These are phyloP conservation scores for Troglohyphantes excavatus DNA, from an alignment of 2,888 invertebrate species.

Conservation along the genomic window DNA sequence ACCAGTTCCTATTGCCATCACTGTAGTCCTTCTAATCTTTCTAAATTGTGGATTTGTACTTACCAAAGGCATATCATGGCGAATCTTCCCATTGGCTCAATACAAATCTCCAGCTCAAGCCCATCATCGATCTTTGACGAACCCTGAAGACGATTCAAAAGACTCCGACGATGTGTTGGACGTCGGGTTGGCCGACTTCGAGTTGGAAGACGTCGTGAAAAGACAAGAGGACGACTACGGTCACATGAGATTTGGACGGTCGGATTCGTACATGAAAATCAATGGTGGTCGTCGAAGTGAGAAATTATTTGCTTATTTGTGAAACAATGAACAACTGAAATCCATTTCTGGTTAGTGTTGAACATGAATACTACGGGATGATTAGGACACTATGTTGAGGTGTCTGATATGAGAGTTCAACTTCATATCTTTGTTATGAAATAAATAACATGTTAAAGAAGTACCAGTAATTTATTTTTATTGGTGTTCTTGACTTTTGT, in stretches of 20 bases:
- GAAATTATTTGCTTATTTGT: neutral
- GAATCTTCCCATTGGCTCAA: neutral
- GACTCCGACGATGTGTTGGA: neutral
- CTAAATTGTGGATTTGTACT: neutral
- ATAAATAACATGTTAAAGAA: too few relatives aligned
- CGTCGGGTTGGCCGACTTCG: constrained; percentile 23
- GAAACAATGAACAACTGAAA: too few relatives aligned
- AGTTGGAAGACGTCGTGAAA: constrained; percentile 36
- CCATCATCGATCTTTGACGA: neutral
- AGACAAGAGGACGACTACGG: constrained; percentile 61
- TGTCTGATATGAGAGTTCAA: too few relatives aligned
- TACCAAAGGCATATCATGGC: neutral
- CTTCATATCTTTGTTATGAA: too few relatives aligned
- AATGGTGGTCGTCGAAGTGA: neutral
- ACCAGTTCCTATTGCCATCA: neutral
- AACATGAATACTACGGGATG: too few relatives aligned
- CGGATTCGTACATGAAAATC: neutral
- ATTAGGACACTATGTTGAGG: too few relatives aligned
- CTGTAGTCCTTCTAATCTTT: too few relatives aligned
- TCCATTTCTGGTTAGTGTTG: too few relatives aligned
- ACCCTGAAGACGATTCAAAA: neutral
- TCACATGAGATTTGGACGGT: constrained; percentile 59
- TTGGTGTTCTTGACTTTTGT: too few relatives aligned
- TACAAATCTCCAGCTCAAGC: neutral
- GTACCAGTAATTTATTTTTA: too few relatives aligned